Percentiles rank a stretch among this genome's conserved stretches.
Evolutionary conservation across 2,113 vertebrate species (phyloP).

Genomic region (Plecotus auritus): DNA sequence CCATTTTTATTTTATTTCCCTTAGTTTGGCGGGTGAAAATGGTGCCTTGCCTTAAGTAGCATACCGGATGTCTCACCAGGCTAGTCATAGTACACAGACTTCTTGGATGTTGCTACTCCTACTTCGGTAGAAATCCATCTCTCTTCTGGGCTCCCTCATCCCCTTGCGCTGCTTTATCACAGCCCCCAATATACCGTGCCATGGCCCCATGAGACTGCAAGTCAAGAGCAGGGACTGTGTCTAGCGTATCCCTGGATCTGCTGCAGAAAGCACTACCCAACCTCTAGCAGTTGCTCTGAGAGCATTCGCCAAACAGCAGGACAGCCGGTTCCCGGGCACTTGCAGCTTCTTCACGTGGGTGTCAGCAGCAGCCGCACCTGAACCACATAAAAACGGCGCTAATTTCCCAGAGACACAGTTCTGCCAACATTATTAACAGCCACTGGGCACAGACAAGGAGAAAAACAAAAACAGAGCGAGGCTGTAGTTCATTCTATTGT

Average conservation of each 20-base stretch:
- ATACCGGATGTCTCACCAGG: neutral
- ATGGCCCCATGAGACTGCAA: neutral
- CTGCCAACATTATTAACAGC: slow-evolving; percentile 27
- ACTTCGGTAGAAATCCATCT: neutral
- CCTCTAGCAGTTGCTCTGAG: neutral
- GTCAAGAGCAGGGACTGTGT: neutral
- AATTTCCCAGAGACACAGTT: neutral
- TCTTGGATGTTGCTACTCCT: neutral
- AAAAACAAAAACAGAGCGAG: neutral
- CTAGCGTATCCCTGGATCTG: neutral
- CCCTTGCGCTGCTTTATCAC: fast-evolving
- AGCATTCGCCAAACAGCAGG: neutral
- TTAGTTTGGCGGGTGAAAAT: neutral
- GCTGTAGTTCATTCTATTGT: neutral
- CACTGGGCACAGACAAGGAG: neutral
- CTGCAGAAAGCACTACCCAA: neutral
- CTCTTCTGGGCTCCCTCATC: neutral
- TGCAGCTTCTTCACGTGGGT: neutral
- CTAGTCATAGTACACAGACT: neutral
- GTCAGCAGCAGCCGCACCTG: neutral
- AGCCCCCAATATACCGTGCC: too few species aligned
- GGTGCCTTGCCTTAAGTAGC: neutral
- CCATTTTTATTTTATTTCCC: neutral
- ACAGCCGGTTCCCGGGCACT: neutral
- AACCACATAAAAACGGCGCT: neutral